Evolutionary conservation across 2,888 invertebrate genomes (phyloP).

Genomic region (Galerucella pusilla): DNA sequence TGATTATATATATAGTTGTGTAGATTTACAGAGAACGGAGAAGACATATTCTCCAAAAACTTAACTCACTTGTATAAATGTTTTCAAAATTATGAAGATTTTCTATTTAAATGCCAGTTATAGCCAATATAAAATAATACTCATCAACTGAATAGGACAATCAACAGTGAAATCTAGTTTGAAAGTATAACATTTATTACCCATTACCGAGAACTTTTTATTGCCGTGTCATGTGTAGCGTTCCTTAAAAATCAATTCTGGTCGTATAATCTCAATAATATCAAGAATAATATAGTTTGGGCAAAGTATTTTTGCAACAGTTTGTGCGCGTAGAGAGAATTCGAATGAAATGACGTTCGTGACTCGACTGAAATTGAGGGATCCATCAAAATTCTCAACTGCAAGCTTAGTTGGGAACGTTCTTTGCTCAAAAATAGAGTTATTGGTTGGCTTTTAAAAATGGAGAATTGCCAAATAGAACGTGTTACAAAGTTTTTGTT

Average conservation of each 20-base stretch:
- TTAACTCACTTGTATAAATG: too few species aligned
- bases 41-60: too few species aligned
- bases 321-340: conserved; percentile 58
- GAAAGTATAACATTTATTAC: background rate
- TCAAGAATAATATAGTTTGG: conserved; percentile 57
- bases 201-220: background rate
- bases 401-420: conserved; percentile 23
- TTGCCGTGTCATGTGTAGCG: conserved; percentile 23
- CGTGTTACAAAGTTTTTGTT: conserved; percentile 4
- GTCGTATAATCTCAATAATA: conserved; percentile 57
- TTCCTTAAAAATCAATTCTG: conserved; percentile 46
- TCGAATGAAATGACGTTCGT: conserved; percentile 60
- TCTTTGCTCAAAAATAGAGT: conserved; percentile 29
- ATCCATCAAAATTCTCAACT: conserved; percentile 33
- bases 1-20: too few species aligned
- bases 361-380: conserved; percentile 51
- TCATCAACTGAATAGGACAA: background rate
- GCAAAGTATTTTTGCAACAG: conserved; percentile 61
- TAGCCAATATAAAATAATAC: background rate
- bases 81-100: too few species aligned
- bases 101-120: too few species aligned
- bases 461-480: conserved; percentile 17
- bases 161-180: background rate
- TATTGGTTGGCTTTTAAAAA: conserved; percentile 27
- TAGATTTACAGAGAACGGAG: too few species aligned